Percentiles rank a stretch among this genome's conserved stretches.
Conservation (phyloP, 2,888 invertebrate genomes). For the Epirrita christyi region DNA sequence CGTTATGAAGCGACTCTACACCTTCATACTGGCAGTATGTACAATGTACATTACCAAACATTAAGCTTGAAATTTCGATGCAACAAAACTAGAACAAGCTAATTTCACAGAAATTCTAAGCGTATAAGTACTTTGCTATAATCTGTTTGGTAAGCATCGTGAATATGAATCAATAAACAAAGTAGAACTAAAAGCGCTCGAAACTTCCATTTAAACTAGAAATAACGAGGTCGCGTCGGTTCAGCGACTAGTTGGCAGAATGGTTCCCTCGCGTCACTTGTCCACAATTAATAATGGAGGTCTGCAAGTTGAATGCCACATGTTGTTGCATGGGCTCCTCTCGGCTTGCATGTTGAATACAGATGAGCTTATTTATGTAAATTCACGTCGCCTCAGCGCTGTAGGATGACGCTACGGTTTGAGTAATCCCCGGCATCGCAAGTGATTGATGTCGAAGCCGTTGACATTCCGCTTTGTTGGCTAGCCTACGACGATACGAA, state of each 20-base stretch:
- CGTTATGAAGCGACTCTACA: slow-evolving; percentile 58
- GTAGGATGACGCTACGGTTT: slow-evolving; percentile 67
- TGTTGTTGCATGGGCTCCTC: slow-evolving; percentile 78
- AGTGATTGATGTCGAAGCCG: slow-evolving; percentile 75
- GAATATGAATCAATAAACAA: slow-evolving; percentile 61
- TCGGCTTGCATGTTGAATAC: slow-evolving; percentile 76
- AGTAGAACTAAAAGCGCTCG: slow-evolving; percentile 47
- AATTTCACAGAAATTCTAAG: slow-evolving; percentile 6
- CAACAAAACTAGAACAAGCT: slow-evolving; percentile 36
- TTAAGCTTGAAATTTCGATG: slow-evolving; percentile 39
- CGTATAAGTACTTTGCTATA: slow-evolving; percentile 19
- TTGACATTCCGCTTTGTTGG: slow-evolving; percentile 64
- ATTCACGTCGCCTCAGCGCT: slow-evolving; percentile 66
- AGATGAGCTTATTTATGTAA: slow-evolving; percentile 82
- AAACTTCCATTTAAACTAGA: slow-evolving; percentile 67
- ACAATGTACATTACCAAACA: slow-evolving; percentile 1
- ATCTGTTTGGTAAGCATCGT: slow-evolving; percentile 39
- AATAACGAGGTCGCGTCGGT: slow-evolving; percentile 56
- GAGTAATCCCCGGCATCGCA: slow-evolving; percentile 72
- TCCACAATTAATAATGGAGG: slow-evolving; percentile 81
- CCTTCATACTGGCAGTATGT: slow-evolving; percentile 17
- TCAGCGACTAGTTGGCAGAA: slow-evolving; percentile 46
- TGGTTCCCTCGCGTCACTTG: slow-evolving; percentile 69
- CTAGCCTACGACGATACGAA: slow-evolving; percentile 43
- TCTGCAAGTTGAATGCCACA: slow-evolving; percentile 79